Evolutionary conservation across 2,888 invertebrate species (phyloP), one percentile per base, ranked within the genome.

Genomic region (Crossocerus cetratus): DNA sequence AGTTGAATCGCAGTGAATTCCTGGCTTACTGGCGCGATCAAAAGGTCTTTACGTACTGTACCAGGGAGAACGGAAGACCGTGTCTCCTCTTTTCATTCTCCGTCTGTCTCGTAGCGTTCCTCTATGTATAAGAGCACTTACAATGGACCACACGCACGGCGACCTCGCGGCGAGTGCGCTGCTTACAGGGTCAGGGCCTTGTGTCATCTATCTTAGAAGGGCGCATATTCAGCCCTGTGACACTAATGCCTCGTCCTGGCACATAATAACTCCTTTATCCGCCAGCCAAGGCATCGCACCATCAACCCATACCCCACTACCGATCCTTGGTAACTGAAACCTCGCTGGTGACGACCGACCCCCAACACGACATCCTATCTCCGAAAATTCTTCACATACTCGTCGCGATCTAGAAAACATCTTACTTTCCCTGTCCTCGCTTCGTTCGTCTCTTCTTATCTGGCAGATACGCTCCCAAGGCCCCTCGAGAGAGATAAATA

Each of bases 161-260:
- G 78, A 76, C 78, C 79, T 77, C 82, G 78, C 76, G 75, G 80
- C 78, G 78, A 71, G 72, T 74, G 71, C 78, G 74, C 69, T 74
- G 74, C 80, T 78, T 79, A 77, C 69, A 73, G 77, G 83, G 83
- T 82, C 84, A 82, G 76, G 69, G 80, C 75, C 80, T 83, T 72
- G 74, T 83, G 82, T 85, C 87, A 86, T 89, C 85, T 84, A 86
- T 88, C 87, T 86, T 86, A 77, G 83, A 82, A 80, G 80, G 81
- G 73, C 81, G 86, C 82, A 81, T 83, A 86, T 87, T 87, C 86
- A 86, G 70, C 32, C 63, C 79, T 76, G 83, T 83, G 86, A 86
- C 88, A 85, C 85, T 87, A 85, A 87, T 86, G 86, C 86, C 78
- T 80, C 79, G 42, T 56, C 65, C 54, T 66, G 70, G 58, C 75